Percentiles rank a stretch among this genome's conserved stretches.
These are phyloP conservation scores for Pongo pygmaeus DNA, from an alignment of 2,113 vertebrate genomes.

Conservation along the genomic window DNA sequence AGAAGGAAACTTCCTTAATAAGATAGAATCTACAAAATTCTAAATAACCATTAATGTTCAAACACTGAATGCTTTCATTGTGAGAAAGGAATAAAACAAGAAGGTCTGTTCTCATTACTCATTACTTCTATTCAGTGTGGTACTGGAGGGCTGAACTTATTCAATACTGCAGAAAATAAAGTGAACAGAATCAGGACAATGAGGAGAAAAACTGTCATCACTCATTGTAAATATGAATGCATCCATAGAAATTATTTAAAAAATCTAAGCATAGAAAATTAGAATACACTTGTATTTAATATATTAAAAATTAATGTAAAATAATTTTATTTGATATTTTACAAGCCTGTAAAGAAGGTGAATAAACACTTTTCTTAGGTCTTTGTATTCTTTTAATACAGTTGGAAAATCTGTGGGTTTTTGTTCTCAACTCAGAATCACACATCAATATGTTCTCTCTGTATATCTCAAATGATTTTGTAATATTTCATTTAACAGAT, in stretches of 20 bases:
- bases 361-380: not conserved
- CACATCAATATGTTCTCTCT: not conserved
- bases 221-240: not conserved
- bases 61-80: not conserved
- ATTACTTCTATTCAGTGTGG: not conserved
- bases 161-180: not conserved
- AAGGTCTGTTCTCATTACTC: not conserved
- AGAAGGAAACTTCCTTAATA: not conserved
- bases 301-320: conserved; percentile 14
- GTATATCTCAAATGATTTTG: conserved; percentile 18
- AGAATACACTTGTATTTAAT: not conserved
- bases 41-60: not conserved
- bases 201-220: not conserved
- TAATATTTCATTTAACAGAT: conserved; percentile 54
- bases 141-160: not conserved
- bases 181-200: not conserved
- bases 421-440: conserved; percentile 49
- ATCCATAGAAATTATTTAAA: not conserved
- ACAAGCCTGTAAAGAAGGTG: not conserved
- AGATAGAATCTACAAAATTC: not conserved
- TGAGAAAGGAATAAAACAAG: conserved; percentile 16
- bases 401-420: not conserved
- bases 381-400: not conserved
- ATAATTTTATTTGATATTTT: conserved; percentile 13
- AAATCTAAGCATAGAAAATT: not conserved